Conservation (phyloP, 2,888 invertebrate species). For the Leptodirus hochenwartii region DNA sequence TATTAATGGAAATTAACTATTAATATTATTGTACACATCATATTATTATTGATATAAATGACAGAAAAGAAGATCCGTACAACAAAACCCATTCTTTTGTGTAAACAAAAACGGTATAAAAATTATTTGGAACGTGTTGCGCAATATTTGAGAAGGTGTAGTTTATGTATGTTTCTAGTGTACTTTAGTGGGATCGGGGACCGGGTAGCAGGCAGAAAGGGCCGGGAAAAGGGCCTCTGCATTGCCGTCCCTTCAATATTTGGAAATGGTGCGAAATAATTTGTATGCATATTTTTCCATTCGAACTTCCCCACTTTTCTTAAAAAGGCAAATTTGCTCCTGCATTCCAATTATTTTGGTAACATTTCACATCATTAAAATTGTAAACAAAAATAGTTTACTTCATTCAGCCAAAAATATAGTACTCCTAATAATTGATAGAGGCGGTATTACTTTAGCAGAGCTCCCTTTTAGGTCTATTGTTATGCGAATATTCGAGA, state of each 20-base stretch:
- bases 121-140: conserved; percentile 29
- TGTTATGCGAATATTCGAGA: conserved; percentile 9
- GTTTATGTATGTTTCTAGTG: conserved; percentile 29
- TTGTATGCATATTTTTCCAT: conserved; percentile 4
- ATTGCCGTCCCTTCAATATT: conserved; percentile 20
- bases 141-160: conserved; percentile 23
- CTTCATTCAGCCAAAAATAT: no score
- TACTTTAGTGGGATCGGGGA: conserved; percentile 26
- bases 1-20: no score
- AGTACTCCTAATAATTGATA: conserved; percentile 11
- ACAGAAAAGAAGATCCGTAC: no score
- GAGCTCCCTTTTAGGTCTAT: conserved; percentile 16
- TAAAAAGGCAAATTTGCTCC: no score
- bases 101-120: no score
- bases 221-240: conserved; percentile 18
- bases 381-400: conserved; percentile 5
- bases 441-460: conserved; percentile 26
- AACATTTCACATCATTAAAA: no score
- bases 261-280: conserved; percentile 2
- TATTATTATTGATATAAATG: no score
- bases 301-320: no score
- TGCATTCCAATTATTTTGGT: no score
- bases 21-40: no score
- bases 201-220: conserved; percentile 16
- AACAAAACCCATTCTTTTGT: no score